Evolutionary conservation across 2,888 invertebrate genomes (phyloP).

Genomic region (Plagiodera versicolora): DNA sequence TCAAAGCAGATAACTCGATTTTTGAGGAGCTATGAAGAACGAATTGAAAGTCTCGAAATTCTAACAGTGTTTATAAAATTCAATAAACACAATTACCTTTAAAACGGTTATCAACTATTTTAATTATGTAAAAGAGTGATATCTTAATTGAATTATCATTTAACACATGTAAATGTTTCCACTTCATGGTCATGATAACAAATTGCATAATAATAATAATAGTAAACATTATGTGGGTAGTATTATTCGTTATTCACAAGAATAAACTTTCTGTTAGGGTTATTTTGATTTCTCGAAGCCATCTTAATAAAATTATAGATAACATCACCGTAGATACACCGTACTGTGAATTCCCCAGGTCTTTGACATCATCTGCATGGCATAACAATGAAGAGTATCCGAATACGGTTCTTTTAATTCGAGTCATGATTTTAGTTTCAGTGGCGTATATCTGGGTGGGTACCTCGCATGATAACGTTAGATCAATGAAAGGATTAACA

Average conservation of each 20-base stretch:
- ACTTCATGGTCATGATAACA: no score
- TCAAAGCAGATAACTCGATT: no score
- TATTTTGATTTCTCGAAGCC: no score
- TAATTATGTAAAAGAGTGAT: not conserved
- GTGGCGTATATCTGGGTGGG: not conserved
- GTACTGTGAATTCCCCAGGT: not conserved
- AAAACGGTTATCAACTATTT: not conserved
- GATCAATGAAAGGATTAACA: no score
- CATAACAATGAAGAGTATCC: not conserved
- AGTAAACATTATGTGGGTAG: not conserved
- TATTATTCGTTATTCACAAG: no score
- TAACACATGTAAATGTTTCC: not conserved
- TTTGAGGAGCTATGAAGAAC: no score
- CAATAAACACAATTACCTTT: no score
- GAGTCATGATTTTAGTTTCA: not conserved
- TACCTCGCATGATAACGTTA: not conserved
- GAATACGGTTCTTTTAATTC: not conserved
- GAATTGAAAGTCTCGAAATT: no score
- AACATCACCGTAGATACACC: no score
- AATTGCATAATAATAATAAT: not conserved
- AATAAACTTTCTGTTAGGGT: no score
- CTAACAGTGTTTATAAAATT: no score
- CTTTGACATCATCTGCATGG: not conserved
- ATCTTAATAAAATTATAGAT: no score
- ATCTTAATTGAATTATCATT: not conserved